phyloP scores from a whole-genome alignment of 1,140 invertebrate species.

The Nylanderia fulva region DNA sequence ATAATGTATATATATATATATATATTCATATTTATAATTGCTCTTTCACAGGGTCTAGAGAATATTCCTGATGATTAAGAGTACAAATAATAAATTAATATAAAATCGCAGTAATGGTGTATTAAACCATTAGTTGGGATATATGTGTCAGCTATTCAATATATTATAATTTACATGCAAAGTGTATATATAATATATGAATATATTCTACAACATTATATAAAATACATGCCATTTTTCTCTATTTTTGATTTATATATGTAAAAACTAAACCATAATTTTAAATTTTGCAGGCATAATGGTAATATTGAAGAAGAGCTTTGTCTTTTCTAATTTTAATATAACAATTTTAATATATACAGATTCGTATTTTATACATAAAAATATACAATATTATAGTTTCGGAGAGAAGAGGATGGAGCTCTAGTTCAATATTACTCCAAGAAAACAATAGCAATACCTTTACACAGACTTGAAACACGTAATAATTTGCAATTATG shows the following conservation, averaged over 20 bases:
- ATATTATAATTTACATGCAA: constrained; percentile 1
- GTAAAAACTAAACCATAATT: background rate
- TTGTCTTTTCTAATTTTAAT: too few species aligned
- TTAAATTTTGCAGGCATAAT: background rate
- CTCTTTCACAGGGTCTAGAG: constrained; percentile 65
- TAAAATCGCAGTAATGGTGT: background rate
- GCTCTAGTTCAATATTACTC: too few species aligned
- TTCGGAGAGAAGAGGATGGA: too few species aligned
- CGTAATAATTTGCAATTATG: too few species aligned
- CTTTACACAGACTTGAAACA: too few species aligned
- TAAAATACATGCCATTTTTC: background rate
- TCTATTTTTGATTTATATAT: background rate
- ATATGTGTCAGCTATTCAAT: background rate
- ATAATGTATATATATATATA: too few species aligned
- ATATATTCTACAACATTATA: background rate
- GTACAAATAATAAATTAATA: constrained; percentile 12
- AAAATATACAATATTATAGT: too few species aligned
- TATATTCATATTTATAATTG: background rate
- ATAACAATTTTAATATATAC: too few species aligned
- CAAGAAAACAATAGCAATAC: too few species aligned
- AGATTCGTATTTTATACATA: too few species aligned
- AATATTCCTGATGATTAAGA: constrained; percentile 66
- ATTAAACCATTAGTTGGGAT: background rate
- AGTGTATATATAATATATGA: constrained; percentile 3
- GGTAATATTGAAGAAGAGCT: too few species aligned